A percentile compares a stretch with the other conserved stretches of the same genome.
These are phyloP conservation scores for Deilephila elpenor DNA, from an alignment of 2,888 invertebrate genomes.

Conservation along the genomic window DNA sequence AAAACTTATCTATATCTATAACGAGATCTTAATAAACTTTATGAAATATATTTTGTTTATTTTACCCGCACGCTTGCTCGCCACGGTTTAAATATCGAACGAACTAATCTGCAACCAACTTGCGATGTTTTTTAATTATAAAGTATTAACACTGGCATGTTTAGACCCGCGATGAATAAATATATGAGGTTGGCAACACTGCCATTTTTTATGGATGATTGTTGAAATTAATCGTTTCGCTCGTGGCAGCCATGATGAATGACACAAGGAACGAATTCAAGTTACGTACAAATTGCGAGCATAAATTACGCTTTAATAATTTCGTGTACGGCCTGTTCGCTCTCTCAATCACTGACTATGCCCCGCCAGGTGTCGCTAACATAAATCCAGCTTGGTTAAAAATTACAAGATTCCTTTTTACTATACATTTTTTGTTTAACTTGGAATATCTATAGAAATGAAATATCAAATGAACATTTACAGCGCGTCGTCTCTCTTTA, in stretches of 20 bases:
- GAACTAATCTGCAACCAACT: constrained; percentile 8
- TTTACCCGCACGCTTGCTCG: constrained; percentile 26
- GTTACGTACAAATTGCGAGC: constrained; percentile 81
- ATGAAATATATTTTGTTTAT: constrained; percentile 55
- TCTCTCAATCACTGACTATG: constrained; percentile 67
- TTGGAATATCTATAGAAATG: not conserved
- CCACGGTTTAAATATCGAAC: not conserved
- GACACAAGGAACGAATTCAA: constrained; percentile 80
- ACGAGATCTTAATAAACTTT: constrained; percentile 71
- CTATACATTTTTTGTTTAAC: constrained; percentile 37
- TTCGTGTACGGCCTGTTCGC: constrained; percentile 71
- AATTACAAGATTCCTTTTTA: constrained; percentile 62
- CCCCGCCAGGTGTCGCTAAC: constrained; percentile 73
- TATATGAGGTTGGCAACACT: constrained; percentile 43
- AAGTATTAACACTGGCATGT: constrained; percentile 11
- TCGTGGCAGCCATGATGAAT: constrained; percentile 73
- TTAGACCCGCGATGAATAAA: constrained; percentile 1
- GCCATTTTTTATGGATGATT: constrained; percentile 71
- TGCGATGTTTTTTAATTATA: constrained; percentile 21
- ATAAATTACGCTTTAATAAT: constrained; percentile 83
- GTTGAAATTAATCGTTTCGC: constrained; percentile 72
- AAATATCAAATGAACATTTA: too few species aligned
- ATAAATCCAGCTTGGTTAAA: constrained; percentile 73
- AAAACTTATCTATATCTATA: constrained; percentile 71
- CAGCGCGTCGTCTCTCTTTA: not conserved